Base-by-base conservation (phyloP, 2,888 invertebrate species). In the Empis livida region DNA sequence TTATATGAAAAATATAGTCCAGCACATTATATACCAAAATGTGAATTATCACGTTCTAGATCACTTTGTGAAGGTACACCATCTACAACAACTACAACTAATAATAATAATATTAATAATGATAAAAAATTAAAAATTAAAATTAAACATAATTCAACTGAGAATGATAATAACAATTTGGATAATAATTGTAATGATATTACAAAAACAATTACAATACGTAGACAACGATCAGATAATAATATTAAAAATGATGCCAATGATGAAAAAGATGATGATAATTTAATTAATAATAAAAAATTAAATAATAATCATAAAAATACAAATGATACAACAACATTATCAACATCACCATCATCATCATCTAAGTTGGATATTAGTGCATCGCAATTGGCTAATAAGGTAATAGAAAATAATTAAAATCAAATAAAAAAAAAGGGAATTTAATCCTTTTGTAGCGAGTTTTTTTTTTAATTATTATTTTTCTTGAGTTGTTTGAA, bases 1-100 rank as follows among this genome's bases (percentile, higher is more conserved):
- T 67, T 84, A 52, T 79, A 81, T 61, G 80, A 79, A 59, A 84
- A 82, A 65, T 86, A 86, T 61, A 84, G 84, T 37, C 82, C 84
- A 43, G 75, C 80, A 38, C 79, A 81, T 62, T 85, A 86, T 65
- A 77, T 81, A 60, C 84, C 85, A 51, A 69, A 67, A 60, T 63
- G 63, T 65, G 70, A 70, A 65, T 62, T 67, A 57, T 63, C 65
- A 66, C 67, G 70, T 64, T 70, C 70, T 60, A 68, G 70, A 65
- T 70, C 70, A 58, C 59, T 63, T 55, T 59, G 61, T 61, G 67
- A 64, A 49, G 53, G 59, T 49, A 57, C 59, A 50, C 46, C 48
- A 48, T 45, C 52, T 43, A 51, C 50, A 47, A 37, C 51, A 48
- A 38, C 49, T 46, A 45, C 37, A 27, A 42, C 50, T 49, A 17